Base-by-base conservation (phyloP, 1,140 invertebrate species). In the Aphidius gifuensis region DNA sequence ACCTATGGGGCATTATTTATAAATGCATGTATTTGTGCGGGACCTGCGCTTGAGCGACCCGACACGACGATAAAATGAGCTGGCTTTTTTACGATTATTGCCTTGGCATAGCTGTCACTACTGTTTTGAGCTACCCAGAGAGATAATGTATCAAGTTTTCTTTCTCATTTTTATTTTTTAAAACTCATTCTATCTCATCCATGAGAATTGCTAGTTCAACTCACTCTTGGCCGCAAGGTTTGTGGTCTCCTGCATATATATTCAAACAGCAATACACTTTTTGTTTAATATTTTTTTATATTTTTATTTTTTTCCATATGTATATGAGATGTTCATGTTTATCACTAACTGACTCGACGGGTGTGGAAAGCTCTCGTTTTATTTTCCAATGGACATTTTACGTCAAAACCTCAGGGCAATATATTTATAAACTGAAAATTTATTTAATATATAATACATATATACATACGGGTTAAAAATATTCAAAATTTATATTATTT, bases 11-110 rank as follows among this genome's bases (percentile, higher is more conserved):
- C 23, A 32, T 32, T 32, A 32, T 32, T 32, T 32, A 32, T 32
- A 32, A 32, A 32, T 32, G 23, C 23, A 32, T 32, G 23, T 32
- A 32, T 32, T 32, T 32, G 40, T 55, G 40, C 6, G 43, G 53
- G 53, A 55, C 51, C 38, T 32, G 23, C 23, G 4, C 23, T 32
- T 32, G 23, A 32, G 4, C 23, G 51, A 38, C 53, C 40, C 11
- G 38, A 40, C 53, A n/a, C 62, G 65, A 69, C 64, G 65, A 70
- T 71, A 69, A 68, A 71, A 74, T 67, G 60, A 69, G 61, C 64
- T 67, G 63, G 58, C 46, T 65, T 71, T 63, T 75, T 75, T 75
- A 75, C 69, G 73, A 72, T 73, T 75, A 73, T 73, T 74, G 69
- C 73, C 65, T 69, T 50, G 60, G 64, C 65, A 66, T 55, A 72